Conservation (phyloP, 2,113 vertebrate genomes). For the Rhipidura dahli region DNA sequence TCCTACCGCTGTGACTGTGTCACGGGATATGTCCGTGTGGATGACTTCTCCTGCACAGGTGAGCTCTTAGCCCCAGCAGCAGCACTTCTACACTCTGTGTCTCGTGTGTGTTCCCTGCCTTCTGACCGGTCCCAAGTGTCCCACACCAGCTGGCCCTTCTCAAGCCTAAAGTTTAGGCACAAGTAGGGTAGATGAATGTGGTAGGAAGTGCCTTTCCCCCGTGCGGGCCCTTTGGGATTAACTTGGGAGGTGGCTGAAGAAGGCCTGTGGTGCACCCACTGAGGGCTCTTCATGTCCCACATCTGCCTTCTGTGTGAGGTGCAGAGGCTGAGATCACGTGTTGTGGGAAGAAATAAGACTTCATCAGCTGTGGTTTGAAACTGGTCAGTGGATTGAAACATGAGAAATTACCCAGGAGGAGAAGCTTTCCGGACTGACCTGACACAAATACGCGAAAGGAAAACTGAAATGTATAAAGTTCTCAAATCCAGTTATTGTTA, state of each 20-base stretch:
- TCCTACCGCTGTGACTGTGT: slow-evolving; percentile 91
- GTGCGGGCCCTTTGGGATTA: neutral
- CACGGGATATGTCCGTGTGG: slow-evolving; percentile 86
- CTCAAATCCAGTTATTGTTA: neutral
- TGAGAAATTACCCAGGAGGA: neutral
- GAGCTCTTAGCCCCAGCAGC: neutral
- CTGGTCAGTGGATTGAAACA: neutral
- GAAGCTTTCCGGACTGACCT: neutral
- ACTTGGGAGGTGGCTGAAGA: neutral
- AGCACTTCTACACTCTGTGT: rapidly evolving
- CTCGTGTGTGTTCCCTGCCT: rapidly evolving
- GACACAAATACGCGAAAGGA: neutral
- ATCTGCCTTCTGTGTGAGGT: rapidly evolving
- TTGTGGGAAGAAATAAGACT: neutral
- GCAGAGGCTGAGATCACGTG: neutral
- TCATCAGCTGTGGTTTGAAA: neutral
- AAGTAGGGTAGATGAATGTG: rapidly evolving
- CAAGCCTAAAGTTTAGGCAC: neutral
- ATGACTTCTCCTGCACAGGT: slow-evolving; percentile 97
- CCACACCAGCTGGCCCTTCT: neutral
- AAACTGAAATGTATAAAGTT: neutral
- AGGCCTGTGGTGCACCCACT: neutral
- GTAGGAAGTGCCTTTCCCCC: neutral
- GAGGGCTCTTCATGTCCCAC: rapidly evolving
- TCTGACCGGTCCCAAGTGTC: neutral